Evolutionary conservation across 2,888 invertebrate species (phyloP).

Genomic region (Cheilosia grossa): DNA sequence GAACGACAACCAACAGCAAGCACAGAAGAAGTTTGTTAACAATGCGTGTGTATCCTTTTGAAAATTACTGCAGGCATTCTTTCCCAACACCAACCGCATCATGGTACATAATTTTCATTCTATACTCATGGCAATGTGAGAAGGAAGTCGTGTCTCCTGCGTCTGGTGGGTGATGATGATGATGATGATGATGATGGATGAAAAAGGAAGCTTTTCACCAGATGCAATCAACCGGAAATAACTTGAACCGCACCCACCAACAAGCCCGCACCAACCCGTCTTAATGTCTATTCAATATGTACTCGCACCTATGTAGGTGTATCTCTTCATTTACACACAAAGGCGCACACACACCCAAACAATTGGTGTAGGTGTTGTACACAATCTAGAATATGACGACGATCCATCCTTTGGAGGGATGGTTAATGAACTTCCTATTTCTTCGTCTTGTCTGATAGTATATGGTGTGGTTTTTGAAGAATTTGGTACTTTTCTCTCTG

Average conservation of each 20-base stretch:
- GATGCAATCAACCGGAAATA: slow-evolving; percentile 74
- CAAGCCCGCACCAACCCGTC: slow-evolving; percentile 31
- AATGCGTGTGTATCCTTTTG: slow-evolving; percentile 62
- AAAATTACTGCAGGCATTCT: slow-evolving; percentile 71
- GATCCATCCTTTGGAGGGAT: slow-evolving; percentile 22
- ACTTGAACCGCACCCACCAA: slow-evolving; percentile 60
- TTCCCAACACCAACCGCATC: slow-evolving; percentile 48
- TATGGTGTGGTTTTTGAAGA: slow-evolving; percentile 41
- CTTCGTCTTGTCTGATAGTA: slow-evolving; percentile 40
- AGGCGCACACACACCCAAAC: not conserved
- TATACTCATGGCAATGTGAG: not conserved
- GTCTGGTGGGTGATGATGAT: not conserved
- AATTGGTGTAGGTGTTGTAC: slow-evolving; percentile 9
- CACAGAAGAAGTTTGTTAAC: slow-evolving; percentile 41
- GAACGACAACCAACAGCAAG: slow-evolving; percentile 23
- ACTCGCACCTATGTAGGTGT: slow-evolving; percentile 9
- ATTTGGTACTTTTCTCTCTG: slow-evolving; percentile 14
- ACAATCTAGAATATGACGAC: slow-evolving; percentile 14
- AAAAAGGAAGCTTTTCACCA: slow-evolving; percentile 56
- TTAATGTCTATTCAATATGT: slow-evolving; percentile 41
- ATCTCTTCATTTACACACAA: slow-evolving; percentile 27
- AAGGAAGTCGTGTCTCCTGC: slow-evolving; percentile 23
- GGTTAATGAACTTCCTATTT: slow-evolving; percentile 69
- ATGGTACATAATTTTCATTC: slow-evolving; percentile 53
- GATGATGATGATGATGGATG: slow-evolving; percentile 17